phyloP scores from a whole-genome alignment of 2,113 vertebrate species.

The Pimephales promelas region DNA sequence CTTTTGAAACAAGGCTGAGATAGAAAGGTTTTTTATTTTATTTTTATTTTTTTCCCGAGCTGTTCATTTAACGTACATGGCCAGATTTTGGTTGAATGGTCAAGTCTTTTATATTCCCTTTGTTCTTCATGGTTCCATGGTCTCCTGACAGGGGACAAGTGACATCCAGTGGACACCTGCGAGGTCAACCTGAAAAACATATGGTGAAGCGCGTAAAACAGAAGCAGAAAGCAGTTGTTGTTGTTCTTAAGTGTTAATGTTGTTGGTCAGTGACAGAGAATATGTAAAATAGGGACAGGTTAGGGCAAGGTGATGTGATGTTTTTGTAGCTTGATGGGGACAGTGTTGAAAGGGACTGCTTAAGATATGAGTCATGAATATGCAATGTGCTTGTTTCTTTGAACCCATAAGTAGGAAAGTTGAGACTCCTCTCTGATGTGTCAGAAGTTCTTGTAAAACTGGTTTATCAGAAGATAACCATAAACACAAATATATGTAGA shows the following conservation, averaged over 20 bases:
- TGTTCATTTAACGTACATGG: not conserved
- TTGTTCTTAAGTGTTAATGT: constrained; percentile 35
- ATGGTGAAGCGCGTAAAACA: constrained; percentile 28
- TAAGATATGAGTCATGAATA: constrained; percentile 33
- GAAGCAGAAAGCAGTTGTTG: constrained; percentile 30
- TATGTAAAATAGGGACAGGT: constrained; percentile 40
- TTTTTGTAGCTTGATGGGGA: constrained; percentile 7
- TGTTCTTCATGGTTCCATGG: constrained; percentile 33
- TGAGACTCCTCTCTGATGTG: not conserved
- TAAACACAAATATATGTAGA: not conserved
- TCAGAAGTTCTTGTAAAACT: not conserved
- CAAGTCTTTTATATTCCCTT: not conserved
- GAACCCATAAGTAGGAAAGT: constrained; percentile 14
- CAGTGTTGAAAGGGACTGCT: constrained; percentile 4
- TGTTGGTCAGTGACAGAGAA: constrained; percentile 34
- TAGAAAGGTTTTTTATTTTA: too few species aligned
- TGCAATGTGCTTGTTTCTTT: constrained; percentile 27
- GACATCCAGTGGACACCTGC: constrained; percentile 15
- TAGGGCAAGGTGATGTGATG: constrained; percentile 20
- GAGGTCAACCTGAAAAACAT: constrained; percentile 43
- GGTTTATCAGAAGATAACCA: not conserved
- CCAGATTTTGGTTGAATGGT: not conserved
- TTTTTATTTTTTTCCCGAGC: not conserved
- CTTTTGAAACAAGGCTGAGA: not conserved
- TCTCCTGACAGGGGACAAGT: constrained; percentile 23